Base-by-base conservation (phyloP, 2,888 invertebrate genomes). In the Bombyx huttoni region DNA sequence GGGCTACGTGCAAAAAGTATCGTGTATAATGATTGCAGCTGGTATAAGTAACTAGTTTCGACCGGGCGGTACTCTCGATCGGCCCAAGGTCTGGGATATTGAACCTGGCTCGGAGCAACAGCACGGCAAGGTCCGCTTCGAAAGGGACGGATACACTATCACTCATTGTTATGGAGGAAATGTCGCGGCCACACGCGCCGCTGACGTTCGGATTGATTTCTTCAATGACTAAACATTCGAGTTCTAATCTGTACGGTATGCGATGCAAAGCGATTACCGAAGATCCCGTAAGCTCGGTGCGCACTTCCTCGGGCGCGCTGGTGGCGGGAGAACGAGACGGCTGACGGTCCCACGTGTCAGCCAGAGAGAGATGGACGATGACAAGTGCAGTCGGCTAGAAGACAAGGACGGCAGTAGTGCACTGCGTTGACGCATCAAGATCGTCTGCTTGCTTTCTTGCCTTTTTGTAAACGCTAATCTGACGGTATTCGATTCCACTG, bases 1-100 rank as follows among this genome's bases (percentile, higher is more conserved):
- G 50, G 55, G 49, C 50, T 51, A 55, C 50, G 49, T 52, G 55
- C 51, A 49, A 12, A 53, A 55, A 6, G 52, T 51, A 53, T 48
- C 53, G 35, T 24, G 47, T 40, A 40, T 40, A 40, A 40, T 40
- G 40, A 8, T 8, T 7, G 40, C 40, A 40, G 40, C 6, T 40
- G 40, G 65, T 70, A 70, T 68, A 64, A 74, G 76, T 73, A 77
- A 86, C 84, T 84, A 83, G 85, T 84, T 86, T 76, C 58, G 73
- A 75, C 74, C 74, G 79, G 67, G 68, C 57, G 73, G 75, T 74
- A 71, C 74, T 75, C 78, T 78, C 81, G 81, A 73, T 75, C 84
- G 82, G 75, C 63, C 78, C 85, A 86, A 85, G 86, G 86, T 81
- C 85, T 86, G 87, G 87, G 84, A 85, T 87, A 81, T 87, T 87